Percentiles rank a stretch among this genome's conserved stretches.
phyloP scores from a whole-genome alignment of 2,888 invertebrate species.

The Archips xylosteana region DNA sequence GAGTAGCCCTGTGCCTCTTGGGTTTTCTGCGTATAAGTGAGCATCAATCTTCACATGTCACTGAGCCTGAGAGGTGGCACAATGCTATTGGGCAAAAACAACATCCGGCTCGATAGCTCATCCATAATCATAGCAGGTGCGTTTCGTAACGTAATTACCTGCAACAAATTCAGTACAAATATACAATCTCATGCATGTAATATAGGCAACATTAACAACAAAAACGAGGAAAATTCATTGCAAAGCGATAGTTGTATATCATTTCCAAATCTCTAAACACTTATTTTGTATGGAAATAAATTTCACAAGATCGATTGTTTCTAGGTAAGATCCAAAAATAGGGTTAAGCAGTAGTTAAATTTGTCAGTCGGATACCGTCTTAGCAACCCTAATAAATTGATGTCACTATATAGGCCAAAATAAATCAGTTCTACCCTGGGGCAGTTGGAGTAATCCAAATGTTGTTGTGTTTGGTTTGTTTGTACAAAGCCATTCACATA shows the following conservation, averaged over 20 bases:
- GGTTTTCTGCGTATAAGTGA: conserved; percentile 6
- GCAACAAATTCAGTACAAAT: too few relatives aligned
- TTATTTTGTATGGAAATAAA: too few relatives aligned
- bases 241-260: too few relatives aligned
- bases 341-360: neutral
- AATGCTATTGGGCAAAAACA: neutral
- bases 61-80: neutral
- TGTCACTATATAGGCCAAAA: neutral
- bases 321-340: too few relatives aligned
- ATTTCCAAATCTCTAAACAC: too few relatives aligned
- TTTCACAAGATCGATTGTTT: too few relatives aligned
- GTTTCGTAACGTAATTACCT: too few relatives aligned
- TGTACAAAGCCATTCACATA: neutral
- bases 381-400: neutral
- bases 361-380: neutral
- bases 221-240: too few relatives aligned
- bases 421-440: neutral
- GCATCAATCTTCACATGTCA: conserved; percentile 7
- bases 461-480: neutral
- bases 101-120: neutral
- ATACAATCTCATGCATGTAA: too few relatives aligned
- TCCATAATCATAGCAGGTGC: too few relatives aligned
- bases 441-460: neutral
- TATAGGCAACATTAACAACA: too few relatives aligned
- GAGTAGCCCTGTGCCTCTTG: neutral